Conservation (phyloP, 2,113 vertebrate genomes). For the Megalops atlanticus region DNA sequence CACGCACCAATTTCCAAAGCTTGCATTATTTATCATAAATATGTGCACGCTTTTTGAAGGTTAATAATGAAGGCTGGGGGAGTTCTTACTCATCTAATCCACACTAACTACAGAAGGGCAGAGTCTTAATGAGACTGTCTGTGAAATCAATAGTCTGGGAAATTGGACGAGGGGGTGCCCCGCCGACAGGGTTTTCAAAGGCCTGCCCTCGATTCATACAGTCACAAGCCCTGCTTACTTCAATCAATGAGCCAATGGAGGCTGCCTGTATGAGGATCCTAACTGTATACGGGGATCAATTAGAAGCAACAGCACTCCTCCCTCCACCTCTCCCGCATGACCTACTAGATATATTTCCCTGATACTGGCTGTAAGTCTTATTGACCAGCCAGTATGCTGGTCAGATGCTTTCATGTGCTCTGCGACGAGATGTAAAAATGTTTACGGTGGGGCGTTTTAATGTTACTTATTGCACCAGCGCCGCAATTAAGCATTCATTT, state of each 20-base stretch:
- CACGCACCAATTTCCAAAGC: background rate
- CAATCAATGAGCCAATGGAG: background rate
- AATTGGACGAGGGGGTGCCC: background rate
- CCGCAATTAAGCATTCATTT: background rate
- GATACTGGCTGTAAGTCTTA: background rate
- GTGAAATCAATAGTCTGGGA: constrained; percentile 23
- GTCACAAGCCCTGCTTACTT: background rate
- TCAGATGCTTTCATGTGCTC: background rate
- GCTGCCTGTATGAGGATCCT: background rate
- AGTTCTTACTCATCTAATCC: background rate
- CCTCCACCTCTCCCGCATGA: background rate
- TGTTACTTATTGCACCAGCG: background rate
- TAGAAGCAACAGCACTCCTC: background rate
- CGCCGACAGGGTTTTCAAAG: background rate
- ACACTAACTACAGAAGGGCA: background rate
- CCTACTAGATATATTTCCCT: too few relatives aligned
- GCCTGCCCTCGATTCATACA: background rate
- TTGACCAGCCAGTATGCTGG: constrained; percentile 7
- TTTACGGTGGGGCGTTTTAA: background rate
- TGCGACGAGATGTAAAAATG: background rate
- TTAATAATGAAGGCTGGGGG: background rate
- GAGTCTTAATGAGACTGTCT: constrained; percentile 6
- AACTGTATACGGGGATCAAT: background rate
- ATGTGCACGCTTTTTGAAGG: background rate
- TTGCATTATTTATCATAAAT: constrained; percentile 7